Conservation (phyloP, 2,888 invertebrate species). For the Brenthis hecate region DNA sequence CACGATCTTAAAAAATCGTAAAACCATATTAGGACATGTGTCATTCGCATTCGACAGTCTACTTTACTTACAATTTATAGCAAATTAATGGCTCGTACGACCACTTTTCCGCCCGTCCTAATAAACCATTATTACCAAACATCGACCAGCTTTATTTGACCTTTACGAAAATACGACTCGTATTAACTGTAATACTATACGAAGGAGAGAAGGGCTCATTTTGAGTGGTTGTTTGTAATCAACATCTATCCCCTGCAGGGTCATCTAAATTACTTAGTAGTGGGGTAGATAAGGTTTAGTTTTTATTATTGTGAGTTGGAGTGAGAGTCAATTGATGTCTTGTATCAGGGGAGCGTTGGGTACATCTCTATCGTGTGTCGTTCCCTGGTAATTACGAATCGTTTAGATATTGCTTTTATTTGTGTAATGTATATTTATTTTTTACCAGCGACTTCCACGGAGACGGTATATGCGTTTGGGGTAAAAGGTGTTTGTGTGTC, state of each 20-base stretch:
- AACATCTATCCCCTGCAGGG: conserved; percentile 62
- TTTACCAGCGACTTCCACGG: neutral
- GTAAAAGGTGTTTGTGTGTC: too few species aligned
- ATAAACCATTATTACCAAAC: conserved; percentile 44
- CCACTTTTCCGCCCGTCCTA: conserved; percentile 41
- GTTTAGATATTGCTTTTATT: conserved; percentile 7
- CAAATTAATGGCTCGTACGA: conserved; percentile 39
- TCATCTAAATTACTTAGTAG: conserved; percentile 71
- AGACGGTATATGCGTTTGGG: too few species aligned
- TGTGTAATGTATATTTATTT: neutral
- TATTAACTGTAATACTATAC: conserved; percentile 43
- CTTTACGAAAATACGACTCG: conserved; percentile 37
- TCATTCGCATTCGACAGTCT: conserved; percentile 20
- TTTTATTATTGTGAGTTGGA: conserved; percentile 72
- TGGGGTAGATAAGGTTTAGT: conserved; percentile 72
- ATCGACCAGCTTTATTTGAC: conserved; percentile 44
- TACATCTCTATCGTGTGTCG: conserved; percentile 4
- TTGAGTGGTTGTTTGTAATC: conserved; percentile 65
- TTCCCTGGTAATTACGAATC: conserved; percentile 19
- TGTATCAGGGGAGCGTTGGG: conserved; percentile 35
- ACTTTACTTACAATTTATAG: conserved; percentile 38
- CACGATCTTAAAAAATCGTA: neutral
- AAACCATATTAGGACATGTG: conserved; percentile 3
- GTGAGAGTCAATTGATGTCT: conserved; percentile 58
- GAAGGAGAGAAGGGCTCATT: conserved; percentile 48